Conservation (phyloP, 2,888 invertebrate genomes). For the Pyrgus malvae region DNA sequence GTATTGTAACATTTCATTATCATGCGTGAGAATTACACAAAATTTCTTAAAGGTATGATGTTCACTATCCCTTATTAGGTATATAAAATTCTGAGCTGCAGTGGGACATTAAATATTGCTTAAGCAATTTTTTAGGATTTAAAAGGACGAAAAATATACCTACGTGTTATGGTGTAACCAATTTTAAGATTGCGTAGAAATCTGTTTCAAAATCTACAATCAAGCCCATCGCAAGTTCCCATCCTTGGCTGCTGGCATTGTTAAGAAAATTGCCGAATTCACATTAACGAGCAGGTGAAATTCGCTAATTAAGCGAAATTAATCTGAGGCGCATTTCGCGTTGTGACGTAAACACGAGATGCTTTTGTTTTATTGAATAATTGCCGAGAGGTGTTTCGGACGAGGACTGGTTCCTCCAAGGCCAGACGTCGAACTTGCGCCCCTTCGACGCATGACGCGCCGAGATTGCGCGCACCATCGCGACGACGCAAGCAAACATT, state of each 20-base stretch:
- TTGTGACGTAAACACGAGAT: conserved; percentile 70
- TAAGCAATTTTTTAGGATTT: no score
- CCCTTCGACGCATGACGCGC: conserved; percentile 43
- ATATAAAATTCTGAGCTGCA: no score
- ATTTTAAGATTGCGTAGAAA: no score
- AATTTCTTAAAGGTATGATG: no score
- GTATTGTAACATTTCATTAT: no score
- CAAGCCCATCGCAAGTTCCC: not conserved
- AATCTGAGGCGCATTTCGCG: conserved; percentile 62
- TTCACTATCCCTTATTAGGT: no score
- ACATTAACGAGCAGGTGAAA: conserved; percentile 41
- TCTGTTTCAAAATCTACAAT: not conserved
- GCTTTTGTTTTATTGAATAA: conserved; percentile 82
- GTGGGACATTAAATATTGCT: no score
- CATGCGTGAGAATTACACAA: no score
- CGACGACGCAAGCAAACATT: not conserved
- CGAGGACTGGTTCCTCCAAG: conserved; percentile 78
- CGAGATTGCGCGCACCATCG: conserved; percentile 38
- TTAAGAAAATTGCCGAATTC: conserved; percentile 22
- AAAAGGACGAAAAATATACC: no score
- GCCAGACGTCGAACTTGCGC: conserved; percentile 78
- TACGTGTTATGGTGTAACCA: no score
- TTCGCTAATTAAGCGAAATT: conserved; percentile 55
- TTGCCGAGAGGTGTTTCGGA: conserved; percentile 79
- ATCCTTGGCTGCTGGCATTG: conserved; percentile 9